Percentiles rank a stretch among this genome's conserved stretches.
phyloP scores from a whole-genome alignment of 64 coral and sea anemone species.

The Montipora cactus region DNA sequence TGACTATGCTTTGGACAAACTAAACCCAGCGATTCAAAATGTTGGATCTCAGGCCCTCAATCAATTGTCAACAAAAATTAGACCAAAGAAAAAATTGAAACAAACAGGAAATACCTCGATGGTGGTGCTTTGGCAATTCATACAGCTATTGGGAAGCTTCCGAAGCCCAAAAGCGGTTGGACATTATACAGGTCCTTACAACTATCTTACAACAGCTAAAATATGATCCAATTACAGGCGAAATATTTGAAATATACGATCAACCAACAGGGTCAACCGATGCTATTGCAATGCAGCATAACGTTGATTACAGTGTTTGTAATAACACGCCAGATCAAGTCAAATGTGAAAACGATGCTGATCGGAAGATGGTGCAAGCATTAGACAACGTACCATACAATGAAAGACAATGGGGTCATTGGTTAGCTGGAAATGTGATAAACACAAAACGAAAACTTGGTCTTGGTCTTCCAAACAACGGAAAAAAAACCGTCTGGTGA shows the following conservation, averaged over 20 bases:
- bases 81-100: too few relatives aligned
- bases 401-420: neutral
- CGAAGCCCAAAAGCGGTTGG: neutral
- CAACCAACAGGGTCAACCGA: neutral
- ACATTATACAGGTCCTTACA: neutral
- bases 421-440: neutral
- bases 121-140: neutral
- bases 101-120: too few relatives aligned
- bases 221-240: too few relatives aligned
- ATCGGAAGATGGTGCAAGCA: constrained; percentile 31
- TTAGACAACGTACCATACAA: too few relatives aligned
- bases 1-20: too few relatives aligned
- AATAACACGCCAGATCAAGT: neutral
- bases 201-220: neutral
- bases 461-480: neutral
- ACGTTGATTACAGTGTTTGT: constrained; percentile 27
- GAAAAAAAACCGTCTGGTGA: constrained; percentile 4
- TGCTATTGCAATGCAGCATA: constrained; percentile 9
- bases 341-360: constrained; percentile 16
- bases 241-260: too few relatives aligned
- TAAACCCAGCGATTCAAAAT: too few relatives aligned
- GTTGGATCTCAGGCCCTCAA: too few relatives aligned
- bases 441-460: constrained; percentile 32
- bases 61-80: too few relatives aligned
- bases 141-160: neutral